Percentiles rank a stretch among this genome's conserved stretches.
Evolutionary conservation across 2,797 vertebrate species (phyloP).

Genomic region (Pantherophis alleghaniensis): DNA sequence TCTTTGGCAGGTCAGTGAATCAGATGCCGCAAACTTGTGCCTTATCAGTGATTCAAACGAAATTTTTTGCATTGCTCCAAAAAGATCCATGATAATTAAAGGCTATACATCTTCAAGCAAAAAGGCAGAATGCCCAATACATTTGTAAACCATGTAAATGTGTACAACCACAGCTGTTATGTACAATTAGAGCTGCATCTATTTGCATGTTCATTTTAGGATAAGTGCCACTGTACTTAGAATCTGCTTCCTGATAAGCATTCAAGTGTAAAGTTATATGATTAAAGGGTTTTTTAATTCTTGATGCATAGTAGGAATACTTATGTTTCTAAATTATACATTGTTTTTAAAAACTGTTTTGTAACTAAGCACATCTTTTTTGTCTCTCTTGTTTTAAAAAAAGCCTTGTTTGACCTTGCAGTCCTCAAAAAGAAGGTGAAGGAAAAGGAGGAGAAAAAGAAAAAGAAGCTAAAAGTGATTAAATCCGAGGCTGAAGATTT

Average conservation of each 20-base stretch:
- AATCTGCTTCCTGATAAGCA: neutral
- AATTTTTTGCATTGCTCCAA: neutral
- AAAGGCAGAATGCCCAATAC: neutral
- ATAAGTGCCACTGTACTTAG: neutral
- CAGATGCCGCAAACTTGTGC: neutral
- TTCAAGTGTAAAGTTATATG: too few species aligned
- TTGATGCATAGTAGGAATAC: neutral
- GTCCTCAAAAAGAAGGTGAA: slow-evolving; percentile 89
- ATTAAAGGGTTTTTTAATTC: neutral
- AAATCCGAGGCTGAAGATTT: slow-evolving; percentile 89
- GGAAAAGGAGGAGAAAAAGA: slow-evolving; percentile 90
- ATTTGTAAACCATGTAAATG: neutral
- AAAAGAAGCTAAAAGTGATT: slow-evolving; percentile 87
- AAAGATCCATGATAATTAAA: neutral
- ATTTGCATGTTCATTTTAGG: neutral
- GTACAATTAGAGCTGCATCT: neutral
- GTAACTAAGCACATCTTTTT: neutral
- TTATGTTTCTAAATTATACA: neutral
- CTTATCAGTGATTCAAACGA: neutral
- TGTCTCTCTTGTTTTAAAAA: slow-evolving; percentile 1
- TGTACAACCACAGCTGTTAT: too few species aligned
- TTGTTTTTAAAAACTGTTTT: neutral
- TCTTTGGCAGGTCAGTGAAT: slow-evolving; percentile 80
- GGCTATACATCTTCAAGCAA: neutral
- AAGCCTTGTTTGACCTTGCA: slow-evolving; percentile 87